These are phyloP conservation scores for Sebastiscus albofasciatus DNA, from an alignment of 2,797 vertebrate species.

Conservation along the genomic window DNA sequence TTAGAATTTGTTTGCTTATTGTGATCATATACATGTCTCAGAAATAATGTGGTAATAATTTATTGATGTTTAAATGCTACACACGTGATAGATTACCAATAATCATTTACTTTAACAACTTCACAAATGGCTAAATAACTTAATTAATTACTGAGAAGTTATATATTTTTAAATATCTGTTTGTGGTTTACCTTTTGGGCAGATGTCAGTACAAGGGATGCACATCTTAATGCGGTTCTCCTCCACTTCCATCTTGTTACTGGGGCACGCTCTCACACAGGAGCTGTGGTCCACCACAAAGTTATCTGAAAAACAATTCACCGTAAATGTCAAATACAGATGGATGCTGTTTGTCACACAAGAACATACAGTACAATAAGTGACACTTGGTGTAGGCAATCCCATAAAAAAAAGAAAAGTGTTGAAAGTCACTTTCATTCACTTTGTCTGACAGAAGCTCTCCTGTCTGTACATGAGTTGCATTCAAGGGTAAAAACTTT, in stretches of 20 bases:
- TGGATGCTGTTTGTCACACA: slow-evolving; percentile 32
- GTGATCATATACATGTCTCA: background rate
- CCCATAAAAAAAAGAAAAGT: background rate
- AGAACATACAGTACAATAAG: slow-evolving; percentile 18
- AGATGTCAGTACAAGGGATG: slow-evolving; percentile 97
- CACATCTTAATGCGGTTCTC: slow-evolving; percentile 97
- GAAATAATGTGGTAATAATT: background rate
- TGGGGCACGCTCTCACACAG: slow-evolving; percentile 96
- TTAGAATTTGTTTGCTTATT: background rate
- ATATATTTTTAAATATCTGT: background rate
- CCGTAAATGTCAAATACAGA: slow-evolving; percentile 42
- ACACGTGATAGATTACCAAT: background rate
- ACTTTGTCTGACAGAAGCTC: background rate
- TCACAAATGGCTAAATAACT: background rate
- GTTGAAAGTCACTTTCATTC: slow-evolving; percentile 17
- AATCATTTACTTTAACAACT: background rate
- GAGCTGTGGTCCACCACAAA: slow-evolving; percentile 99
- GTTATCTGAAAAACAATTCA: slow-evolving; percentile 87
- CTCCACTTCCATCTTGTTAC: slow-evolving; percentile 98
- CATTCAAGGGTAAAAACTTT: background rate
- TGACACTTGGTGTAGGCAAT: slow-evolving; percentile 1
- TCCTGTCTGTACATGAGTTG: background rate
- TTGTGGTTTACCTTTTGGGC: slow-evolving; percentile 91
- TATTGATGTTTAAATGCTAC: background rate
- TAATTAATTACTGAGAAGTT: background rate